Percentiles rank a stretch among this genome's conserved stretches.
Evolutionary conservation across 2,797 vertebrate species (phyloP).

Genomic region (Vespertilio murinus): DNA sequence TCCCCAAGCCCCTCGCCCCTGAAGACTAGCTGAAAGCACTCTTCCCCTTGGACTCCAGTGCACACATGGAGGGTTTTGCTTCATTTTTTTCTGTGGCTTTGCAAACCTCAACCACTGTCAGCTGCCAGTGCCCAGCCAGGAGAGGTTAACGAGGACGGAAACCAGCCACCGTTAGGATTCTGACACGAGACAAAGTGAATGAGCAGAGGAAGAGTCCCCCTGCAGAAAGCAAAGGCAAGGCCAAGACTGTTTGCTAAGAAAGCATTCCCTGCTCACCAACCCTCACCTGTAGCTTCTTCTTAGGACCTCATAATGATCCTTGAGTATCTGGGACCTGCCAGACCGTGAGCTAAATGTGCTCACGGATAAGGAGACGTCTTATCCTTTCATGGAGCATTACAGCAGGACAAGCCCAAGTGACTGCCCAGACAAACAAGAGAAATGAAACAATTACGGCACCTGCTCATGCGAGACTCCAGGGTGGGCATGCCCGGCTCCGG

Average conservation of each 20-base stretch:
- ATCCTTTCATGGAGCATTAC: neutral
- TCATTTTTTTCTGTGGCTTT: constrained; percentile 11
- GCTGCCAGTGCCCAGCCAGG: constrained; percentile 39
- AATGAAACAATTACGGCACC: neutral
- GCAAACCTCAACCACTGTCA: constrained; percentile 45
- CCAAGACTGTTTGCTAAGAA: constrained; percentile 58
- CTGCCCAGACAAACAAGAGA: neutral
- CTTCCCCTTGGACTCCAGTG: constrained; percentile 14
- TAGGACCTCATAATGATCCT: constrained; percentile 60
- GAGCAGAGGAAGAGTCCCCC: constrained; percentile 68
- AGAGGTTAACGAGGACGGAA: constrained; percentile 73
- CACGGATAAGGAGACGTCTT: neutral
- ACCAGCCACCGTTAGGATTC: constrained; percentile 68
- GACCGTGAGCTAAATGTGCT: neutral
- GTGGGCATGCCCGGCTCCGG: neutral
- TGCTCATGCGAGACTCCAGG: neutral
- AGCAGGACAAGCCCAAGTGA: neutral
- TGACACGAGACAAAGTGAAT: constrained; percentile 75
- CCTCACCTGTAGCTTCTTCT: constrained; percentile 60
- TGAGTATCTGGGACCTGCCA: constrained; percentile 10
- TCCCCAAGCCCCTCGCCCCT: constrained; percentile 3
- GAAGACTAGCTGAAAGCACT: constrained; percentile 33
- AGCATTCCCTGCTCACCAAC: constrained; percentile 60
- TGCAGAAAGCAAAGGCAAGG: constrained; percentile 57
- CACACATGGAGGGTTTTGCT: neutral